These are phyloP conservation scores for Sarcophaga subvicina DNA, from an alignment of 2,888 invertebrate genomes.

Conservation along the genomic window DNA sequence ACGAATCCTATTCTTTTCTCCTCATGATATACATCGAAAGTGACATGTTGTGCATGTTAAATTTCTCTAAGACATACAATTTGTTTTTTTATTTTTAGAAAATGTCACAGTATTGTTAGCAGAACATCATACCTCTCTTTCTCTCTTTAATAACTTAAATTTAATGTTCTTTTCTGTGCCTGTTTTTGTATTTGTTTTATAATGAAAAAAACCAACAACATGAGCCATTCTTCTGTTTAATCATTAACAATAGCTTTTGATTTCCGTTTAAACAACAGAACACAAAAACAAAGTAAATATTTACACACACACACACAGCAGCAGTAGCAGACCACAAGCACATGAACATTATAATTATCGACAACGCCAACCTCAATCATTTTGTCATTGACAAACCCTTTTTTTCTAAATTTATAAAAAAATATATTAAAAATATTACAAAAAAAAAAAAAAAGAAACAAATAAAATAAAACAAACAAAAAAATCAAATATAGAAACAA, in stretches of 20 bases:
- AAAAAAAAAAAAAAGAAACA: not conserved
- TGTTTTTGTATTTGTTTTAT: not conserved
- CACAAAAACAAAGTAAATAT: not conserved
- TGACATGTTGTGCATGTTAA: slow-evolving; percentile 30
- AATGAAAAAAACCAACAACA: too few relatives aligned
- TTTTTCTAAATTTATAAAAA: slow-evolving; percentile 45
- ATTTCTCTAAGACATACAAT: not conserved
- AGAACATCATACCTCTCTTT: too few relatives aligned
- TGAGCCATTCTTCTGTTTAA: not conserved
- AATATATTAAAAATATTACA: not conserved
- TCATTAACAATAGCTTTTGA: slow-evolving; percentile 28
- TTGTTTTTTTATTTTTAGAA: too few relatives aligned
- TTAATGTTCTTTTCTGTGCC: not conserved
- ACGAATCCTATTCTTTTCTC: not conserved
- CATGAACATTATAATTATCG: slow-evolving; percentile 8
- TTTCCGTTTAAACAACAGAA: slow-evolving; percentile 20
- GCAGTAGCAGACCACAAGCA: not conserved
- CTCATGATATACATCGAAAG: not conserved
- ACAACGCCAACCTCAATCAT: slow-evolving; percentile 5
- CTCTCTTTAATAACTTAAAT: too few relatives aligned
- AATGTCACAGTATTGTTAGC: not conserved
- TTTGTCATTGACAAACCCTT: slow-evolving; percentile 48
- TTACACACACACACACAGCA: not conserved
- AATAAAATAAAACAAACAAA: not conserved
- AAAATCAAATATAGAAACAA: not conserved